Base-by-base conservation (phyloP, 2,113 vertebrate genomes). In the Donacobius atricapilla region DNA sequence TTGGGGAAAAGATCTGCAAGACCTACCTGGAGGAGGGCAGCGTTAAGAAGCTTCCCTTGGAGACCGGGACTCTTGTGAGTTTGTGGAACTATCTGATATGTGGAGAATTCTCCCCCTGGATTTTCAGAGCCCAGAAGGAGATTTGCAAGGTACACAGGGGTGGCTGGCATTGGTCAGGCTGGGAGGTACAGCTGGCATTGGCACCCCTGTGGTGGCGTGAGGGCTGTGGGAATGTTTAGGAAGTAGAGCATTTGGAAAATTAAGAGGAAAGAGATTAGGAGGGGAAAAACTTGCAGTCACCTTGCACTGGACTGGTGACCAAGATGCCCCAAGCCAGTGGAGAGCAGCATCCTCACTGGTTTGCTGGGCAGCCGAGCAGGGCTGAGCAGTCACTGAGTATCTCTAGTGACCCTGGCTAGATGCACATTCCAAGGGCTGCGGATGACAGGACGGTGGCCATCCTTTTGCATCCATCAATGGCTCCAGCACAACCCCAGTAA, bases 41-140 rank as follows among this genome's bases (percentile, higher is more conserved):
- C 15, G 21, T 77, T 7, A 72, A 58, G 63, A 22, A 68, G 9
- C 90, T 97, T 76, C 96, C 93, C 3, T 25, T 98, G 70, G 96
- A 96, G 39, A 56, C 68, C 19, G 87, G 92, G 50, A 97, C 87
- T n/a, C 89, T 97, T 19, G 58, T 58, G 68, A 86, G 84, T 45
- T 87, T 98, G 44, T 61, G 90, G 88, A 89, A 95, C n/a, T 78
- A 61, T 15, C 91, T 98, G 72, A 96, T 96, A 23, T 93, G 81
- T 30, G 97, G 97, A n/a, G 94, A 97, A 53, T 84, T 96, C 68
- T 97, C 97, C 42, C 97, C 97, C 20, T 98, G 96, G 97, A 98
- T 98, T 91, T 91, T 97, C 71, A 97, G 70, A 57, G 95, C 95
- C 71, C 97, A 98, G 94, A 90, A 91, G 16, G 98, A 98, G 76